Evolutionary conservation across 2,113 vertebrate genomes (phyloP).

Genomic region (Camelus bactrianus): DNA sequence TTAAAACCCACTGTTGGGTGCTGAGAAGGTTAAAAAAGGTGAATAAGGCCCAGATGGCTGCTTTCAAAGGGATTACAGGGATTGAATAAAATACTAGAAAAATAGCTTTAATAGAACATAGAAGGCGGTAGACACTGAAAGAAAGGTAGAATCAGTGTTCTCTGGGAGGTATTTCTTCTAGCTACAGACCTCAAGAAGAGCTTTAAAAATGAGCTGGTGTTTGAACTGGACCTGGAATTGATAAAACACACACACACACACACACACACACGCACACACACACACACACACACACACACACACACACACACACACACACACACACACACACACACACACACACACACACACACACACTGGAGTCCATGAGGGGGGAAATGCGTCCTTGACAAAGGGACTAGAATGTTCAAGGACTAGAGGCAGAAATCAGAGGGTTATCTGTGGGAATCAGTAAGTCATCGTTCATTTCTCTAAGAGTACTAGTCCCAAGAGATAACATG

Average conservation of each 20-base stretch:
- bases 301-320: too few species aligned
- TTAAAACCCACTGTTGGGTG: constrained; percentile 67
- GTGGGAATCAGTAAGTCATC: not conserved
- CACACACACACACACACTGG: not conserved
- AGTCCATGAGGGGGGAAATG: not conserved
- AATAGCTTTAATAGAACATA: constrained; percentile 61
- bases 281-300: too few species aligned
- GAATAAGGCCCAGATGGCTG: constrained; percentile 56
- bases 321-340: too few species aligned
- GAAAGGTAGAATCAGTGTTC: not conserved
- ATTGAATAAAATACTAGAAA: constrained; percentile 56
- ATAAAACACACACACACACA: not conserved
- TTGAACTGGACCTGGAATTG: constrained; percentile 20
- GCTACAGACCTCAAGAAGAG: not conserved
- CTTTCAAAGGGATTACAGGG: constrained; percentile 66
- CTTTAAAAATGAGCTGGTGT: constrained; percentile 18
- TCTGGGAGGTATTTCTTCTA: constrained; percentile 11
- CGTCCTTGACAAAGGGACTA: not conserved
- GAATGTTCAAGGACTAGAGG: not conserved
- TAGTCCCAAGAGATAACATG: not conserved
- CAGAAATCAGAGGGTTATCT: not conserved
- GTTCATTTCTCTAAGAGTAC: constrained; percentile 21
- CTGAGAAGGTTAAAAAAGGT: constrained; percentile 63
- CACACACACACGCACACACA: too few species aligned
- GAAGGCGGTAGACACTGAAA: constrained; percentile 16